Conservation (phyloP, 2,888 invertebrate species). For the Formica aserva region DNA sequence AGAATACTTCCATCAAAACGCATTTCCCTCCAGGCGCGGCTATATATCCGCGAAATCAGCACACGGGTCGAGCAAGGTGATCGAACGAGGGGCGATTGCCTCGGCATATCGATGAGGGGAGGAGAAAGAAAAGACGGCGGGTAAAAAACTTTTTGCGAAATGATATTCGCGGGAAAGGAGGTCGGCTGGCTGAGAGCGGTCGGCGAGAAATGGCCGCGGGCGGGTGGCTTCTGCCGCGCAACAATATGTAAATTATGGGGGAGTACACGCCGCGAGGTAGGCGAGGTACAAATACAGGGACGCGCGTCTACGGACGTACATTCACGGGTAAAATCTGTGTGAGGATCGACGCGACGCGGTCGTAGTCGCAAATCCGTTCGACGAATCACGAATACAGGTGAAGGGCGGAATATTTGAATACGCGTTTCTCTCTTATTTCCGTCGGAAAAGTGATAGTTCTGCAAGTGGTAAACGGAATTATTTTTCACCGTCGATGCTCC, state of each 20-base stretch:
- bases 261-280: constrained; percentile 14
- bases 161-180: constrained; percentile 36
- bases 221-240: constrained; percentile 34
- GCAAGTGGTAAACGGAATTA: constrained; percentile 46
- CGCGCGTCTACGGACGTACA: background rate
- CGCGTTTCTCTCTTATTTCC: constrained; percentile 31
- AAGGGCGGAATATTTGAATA: constrained; percentile 47
- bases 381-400: constrained; percentile 8
- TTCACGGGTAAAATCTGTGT: background rate
- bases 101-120: constrained; percentile 67
- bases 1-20: constrained; percentile 29
- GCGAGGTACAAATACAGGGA: background rate
- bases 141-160: constrained; percentile 48
- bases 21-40: constrained; percentile 36
- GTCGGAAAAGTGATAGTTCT: constrained; percentile 41
- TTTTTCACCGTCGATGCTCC: constrained; percentile 26
- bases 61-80: constrained; percentile 46
- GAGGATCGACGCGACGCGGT: background rate
- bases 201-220: constrained; percentile 38
- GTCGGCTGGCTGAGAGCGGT: constrained; percentile 9
- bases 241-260: constrained; percentile 59
- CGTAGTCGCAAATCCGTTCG: background rate
- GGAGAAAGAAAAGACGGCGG: constrained; percentile 17
- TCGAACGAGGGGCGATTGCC: constrained; percentile 64
- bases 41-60: constrained; percentile 55